phyloP scores from a whole-genome alignment of 2,888 invertebrate genomes.

The Herminia tarsipennalis region DNA sequence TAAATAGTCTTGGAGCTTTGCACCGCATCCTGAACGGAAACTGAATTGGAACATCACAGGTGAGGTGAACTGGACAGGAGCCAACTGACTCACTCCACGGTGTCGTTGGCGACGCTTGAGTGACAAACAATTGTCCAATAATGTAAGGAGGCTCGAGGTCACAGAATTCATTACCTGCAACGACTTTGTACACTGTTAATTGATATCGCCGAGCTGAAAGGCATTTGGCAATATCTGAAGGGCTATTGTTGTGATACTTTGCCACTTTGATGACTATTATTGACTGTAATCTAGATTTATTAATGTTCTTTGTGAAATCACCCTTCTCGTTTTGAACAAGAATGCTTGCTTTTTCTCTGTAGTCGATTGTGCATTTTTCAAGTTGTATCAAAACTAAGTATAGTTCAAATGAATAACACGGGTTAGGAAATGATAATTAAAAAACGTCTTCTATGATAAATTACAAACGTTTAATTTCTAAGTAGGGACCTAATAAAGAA shows the following conservation, averaged over 20 bases:
- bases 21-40: constrained; percentile 76
- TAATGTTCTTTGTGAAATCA: too few relatives aligned
- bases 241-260: neutral
- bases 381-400: too few relatives aligned
- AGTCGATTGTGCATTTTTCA: too few relatives aligned
- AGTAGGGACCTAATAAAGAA: too few relatives aligned
- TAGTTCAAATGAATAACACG: too few relatives aligned
- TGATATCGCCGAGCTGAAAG: constrained; percentile 31
- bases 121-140: constrained; percentile 48
- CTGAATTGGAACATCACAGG: constrained; percentile 67
- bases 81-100: constrained; percentile 63
- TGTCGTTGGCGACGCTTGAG: constrained; percentile 39
- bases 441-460: too few relatives aligned
- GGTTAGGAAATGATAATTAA: too few relatives aligned
- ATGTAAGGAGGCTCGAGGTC: constrained; percentile 42
- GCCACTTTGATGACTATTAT: neutral
- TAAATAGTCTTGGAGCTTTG: constrained; percentile 64
- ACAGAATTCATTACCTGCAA: constrained; percentile 40
- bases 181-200: constrained; percentile 28
- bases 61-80: constrained; percentile 66
- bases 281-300: neutral
- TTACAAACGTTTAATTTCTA: too few relatives aligned
- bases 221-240: constrained; percentile 30
- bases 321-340: too few relatives aligned
- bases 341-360: too few relatives aligned